Evolutionary conservation across 2,888 invertebrate species (phyloP).

Genomic region (Piscicola geometra): DNA sequence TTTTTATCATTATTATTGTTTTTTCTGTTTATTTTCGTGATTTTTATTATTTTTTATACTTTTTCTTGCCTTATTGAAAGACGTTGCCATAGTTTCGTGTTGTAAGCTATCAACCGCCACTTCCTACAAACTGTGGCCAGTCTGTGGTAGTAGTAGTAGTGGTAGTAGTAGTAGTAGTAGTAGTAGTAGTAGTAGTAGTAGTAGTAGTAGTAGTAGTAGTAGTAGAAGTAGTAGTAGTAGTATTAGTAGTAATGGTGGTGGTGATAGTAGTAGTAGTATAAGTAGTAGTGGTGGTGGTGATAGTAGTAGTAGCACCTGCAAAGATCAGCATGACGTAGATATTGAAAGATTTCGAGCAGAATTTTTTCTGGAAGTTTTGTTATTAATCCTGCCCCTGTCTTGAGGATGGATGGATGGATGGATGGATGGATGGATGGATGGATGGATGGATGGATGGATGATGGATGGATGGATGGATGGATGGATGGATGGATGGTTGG

Average conservation of each 20-base stretch:
- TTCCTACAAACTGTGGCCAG: conserved; percentile 88
- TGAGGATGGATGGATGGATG: background rate
- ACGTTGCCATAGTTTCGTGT: conserved; percentile 77
- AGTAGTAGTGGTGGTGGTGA: too few relatives aligned
- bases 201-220: too few relatives aligned
- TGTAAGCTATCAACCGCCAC: conserved; percentile 92
- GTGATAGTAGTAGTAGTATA: too few relatives aligned
- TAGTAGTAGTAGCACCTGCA: conserved; percentile 61
- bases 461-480: background rate
- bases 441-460: background rate
- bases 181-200: too few relatives aligned
- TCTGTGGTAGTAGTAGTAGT: background rate
- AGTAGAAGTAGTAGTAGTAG: too few relatives aligned
- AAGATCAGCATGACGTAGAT: conserved; percentile 86
- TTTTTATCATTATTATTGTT: too few relatives aligned
- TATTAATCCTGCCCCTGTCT: conserved; percentile 27
- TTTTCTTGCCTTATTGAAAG: background rate
- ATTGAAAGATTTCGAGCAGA: conserved; percentile 85
- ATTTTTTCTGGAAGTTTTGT: conserved; percentile 83
- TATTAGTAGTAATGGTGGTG: too few relatives aligned
- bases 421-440: background rate
- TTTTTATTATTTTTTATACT: background rate
- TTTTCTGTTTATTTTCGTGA: background rate
- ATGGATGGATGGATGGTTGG: background rate
- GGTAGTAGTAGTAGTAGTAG: too few relatives aligned